Evolutionary conservation across 2,888 invertebrate genomes (phyloP), one percentile per base, ranked within the genome.

Genomic region (Macrophya annulata): DNA sequence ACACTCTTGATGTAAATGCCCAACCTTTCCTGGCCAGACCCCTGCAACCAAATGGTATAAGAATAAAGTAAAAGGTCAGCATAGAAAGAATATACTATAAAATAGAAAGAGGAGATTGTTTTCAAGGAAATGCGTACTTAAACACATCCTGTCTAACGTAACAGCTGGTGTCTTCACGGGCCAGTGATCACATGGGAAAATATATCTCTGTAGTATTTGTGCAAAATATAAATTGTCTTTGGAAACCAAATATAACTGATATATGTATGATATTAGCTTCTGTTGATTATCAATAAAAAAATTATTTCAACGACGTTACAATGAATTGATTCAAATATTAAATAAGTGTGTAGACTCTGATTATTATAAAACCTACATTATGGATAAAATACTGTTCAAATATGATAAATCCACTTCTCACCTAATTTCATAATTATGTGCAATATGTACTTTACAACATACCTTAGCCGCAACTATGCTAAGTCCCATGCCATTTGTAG

Each of bases 1-100:
- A 99, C 99, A 31, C 99, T 99, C 94, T 99, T 99, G 88, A 99
- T 99, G 94, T 99, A 99, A 93, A 99, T 99, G 74, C 99, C 99
- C 87, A 98, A 95, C 89, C 98, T 96, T 90, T 96, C 96, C 92
- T 97, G 97, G 5, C 96, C 96, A 81, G 96, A 96, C 40, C 97
- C 97, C 96, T 96, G 92, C 21, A 94, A 93, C 86, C 89, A 88
- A 76, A 84, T 86, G 48, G 17, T 68, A 51, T 12, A 21, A 68
- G n/a, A 68, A 45, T 86, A 77, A 84, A 87, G 79, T 82, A 82
- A 72, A 10, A 68, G 10, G 40, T 82, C 21, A 74, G 45, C 9
- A 51, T 31, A 84, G 89, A 85, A 93, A 93, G 87, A 93, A 93
- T 2, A 93, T 93, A 0, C 93, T 93, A 45, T 51, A 45, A 4